Evolutionary conservation across 2,888 invertebrate species (phyloP), one percentile per base, ranked within the genome.

Genomic region (Cheilosia variabilis): DNA sequence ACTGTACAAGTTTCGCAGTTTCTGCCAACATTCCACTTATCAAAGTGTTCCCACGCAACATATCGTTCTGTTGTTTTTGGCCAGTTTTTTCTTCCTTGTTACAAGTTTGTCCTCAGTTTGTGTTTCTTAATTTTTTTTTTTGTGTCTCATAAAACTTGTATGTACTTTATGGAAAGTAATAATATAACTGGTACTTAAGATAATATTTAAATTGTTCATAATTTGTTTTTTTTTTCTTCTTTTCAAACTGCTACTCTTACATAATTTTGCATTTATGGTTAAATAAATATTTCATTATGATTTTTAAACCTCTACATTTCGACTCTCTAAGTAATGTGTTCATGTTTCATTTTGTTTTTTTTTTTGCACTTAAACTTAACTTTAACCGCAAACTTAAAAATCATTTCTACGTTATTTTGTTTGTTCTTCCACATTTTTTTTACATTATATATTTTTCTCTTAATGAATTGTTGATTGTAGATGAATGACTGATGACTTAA

Each of bases 401-500:
- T 71, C 37, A 55, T 58, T 69, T 58, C 27, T 47, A 37, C 52
- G 17, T 55, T 65, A 34, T 57, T 55, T 47, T 34, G 37, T 52
- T 53, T 57, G 19, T 65, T 58, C 62, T 22, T 47, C 34, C 17
- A 53, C 27, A 27, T 27, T 77, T 53, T 77, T 34, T 62, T 53
- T 63, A 17, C 31, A 9, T 31, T 63, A 50, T 68, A 37, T 53
- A 19, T 45, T 57, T 55, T 73, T 57, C 37, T 6, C 22, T 27
- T 22, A 62, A 63, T 71, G 62, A 71, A 52, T 58, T 83, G 68
- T 83, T 73, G 72, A 62, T 62, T 66, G 65, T 69, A 27, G 73
- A 86, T 86, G 86, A 76, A 81, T 81, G 86, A 81, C 71, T 86
- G 86, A 86, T 86, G 86, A 86, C 81, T 86, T 86, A 81, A 77